Conservation (phyloP, 2,113 vertebrate species). For the Paramormyrops kingsleyae region DNA sequence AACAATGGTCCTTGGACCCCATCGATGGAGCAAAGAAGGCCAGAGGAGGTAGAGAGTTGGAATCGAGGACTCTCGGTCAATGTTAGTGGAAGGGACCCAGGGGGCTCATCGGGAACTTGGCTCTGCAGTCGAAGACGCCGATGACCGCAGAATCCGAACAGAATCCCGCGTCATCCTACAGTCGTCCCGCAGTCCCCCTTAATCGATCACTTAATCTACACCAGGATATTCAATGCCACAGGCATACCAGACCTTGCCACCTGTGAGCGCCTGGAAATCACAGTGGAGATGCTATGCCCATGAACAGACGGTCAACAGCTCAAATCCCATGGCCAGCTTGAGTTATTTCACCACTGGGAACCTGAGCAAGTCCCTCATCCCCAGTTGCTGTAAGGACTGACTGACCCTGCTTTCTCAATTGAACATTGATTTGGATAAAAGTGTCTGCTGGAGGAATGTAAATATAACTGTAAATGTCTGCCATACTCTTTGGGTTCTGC, state of each 20-base stretch:
- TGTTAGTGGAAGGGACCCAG: conserved; percentile 26
- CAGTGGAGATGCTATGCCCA: neutral
- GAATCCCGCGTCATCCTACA: neutral
- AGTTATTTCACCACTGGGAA: neutral
- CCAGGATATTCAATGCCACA: neutral
- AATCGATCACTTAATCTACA: neutral
- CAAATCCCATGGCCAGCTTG: neutral
- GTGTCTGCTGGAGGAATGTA: neutral
- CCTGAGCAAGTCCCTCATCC: neutral
- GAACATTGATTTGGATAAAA: neutral
- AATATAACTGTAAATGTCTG: neutral
- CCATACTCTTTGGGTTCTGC: neutral
- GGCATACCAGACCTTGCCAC: neutral
- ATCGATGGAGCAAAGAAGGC: conserved; percentile 29
- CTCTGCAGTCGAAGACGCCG: neutral
- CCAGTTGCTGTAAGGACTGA: neutral
- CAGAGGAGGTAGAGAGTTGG: conserved; percentile 31
- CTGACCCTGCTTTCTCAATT: neutral
- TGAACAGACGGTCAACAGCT: neutral
- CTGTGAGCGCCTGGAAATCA: neutral
- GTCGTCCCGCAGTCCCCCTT: neutral
- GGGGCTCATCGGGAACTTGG: neutral
- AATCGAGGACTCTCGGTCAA: conserved; percentile 36
- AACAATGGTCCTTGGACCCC: conserved; percentile 34
- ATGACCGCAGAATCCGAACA: neutral